phyloP scores from a whole-genome alignment of 2,113 vertebrate species.

The Pavo muticus region DNA sequence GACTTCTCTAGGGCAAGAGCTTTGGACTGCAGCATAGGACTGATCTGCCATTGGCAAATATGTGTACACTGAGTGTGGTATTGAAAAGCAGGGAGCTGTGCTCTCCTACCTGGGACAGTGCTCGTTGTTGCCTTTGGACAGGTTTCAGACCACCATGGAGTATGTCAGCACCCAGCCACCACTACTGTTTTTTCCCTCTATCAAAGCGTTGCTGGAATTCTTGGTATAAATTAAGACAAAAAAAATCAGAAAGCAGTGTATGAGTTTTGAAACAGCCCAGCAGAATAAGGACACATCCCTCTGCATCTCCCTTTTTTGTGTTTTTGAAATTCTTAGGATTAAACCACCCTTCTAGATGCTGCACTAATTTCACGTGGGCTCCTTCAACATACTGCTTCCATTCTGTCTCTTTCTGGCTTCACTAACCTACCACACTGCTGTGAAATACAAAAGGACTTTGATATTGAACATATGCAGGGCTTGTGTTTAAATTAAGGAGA shows the following conservation, averaged over 20 bases:
- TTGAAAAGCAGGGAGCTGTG: background rate
- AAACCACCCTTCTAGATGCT: background rate
- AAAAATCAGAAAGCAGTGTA: background rate
- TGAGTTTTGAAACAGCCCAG: background rate
- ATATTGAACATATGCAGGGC: background rate
- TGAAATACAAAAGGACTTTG: slow-evolving; percentile 46
- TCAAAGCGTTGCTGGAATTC: background rate
- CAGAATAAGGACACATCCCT: background rate
- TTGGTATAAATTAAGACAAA: background rate
- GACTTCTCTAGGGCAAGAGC: background rate
- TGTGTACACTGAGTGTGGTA: background rate
- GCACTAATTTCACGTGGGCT: background rate
- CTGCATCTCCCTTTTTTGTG: background rate
- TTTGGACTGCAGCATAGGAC: background rate
- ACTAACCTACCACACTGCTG: background rate
- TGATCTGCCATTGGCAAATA: background rate
- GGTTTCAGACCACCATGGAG: background rate
- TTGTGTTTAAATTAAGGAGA: background rate
- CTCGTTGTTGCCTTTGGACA: background rate
- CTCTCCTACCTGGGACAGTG: background rate
- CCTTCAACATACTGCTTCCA: background rate
- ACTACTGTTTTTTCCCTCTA: rapidly evolving
- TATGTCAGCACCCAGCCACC: background rate
- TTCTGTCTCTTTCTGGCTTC: background rate
- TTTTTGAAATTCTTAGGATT: background rate